Evolutionary conservation across 2,888 invertebrate species (phyloP), one percentile per base, ranked within the genome.

Genomic region (Diploptera punctata): DNA sequence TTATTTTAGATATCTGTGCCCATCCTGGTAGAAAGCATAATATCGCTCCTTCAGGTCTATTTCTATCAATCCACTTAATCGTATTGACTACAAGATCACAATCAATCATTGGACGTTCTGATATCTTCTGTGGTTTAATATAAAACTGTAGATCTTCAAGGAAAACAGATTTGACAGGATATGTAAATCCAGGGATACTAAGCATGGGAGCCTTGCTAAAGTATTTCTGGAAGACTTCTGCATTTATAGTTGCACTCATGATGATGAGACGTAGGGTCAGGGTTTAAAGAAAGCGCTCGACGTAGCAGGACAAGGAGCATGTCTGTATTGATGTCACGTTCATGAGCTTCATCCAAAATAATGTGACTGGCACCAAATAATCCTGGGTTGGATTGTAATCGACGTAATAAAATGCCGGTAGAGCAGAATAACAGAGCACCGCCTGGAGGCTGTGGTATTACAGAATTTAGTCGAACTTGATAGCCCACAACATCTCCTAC

Each of bases 1-100:
- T 83, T 0, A 90, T 82, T 61, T 82, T 81, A 26, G 82, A 83
- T 49, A 93, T 93, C 73, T 92, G 91, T 2, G 86, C 83, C 93
- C 93, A 93, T 16, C 93, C 92, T 18, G 93, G 92, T 7, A 93
- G 84, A 77, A 93, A 93, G 52, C 90, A 90, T 65, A 93, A 82
- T 77, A 93, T 91, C 0, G 90, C 91, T 0, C 93, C 93, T 33
- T 70, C 71, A 0, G 85, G 83, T 77, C 89, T 87, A 0, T 80
- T 84, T 10, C 78, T 80, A 67, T 89, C 85, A n/a, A 93, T 87
- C 75, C 87, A 86, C 76, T 83, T 81, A 77, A 93, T 86, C 13
- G 87, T 80, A 73, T 85, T 83, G 1, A 82, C 82, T 13, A 87
- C 80, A 13, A 85, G 65, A 49, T 81, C 77, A 1, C 33, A 31